Evolutionary conservation across 2,113 vertebrate species (phyloP).

Genomic region (Python bivittatus): DNA sequence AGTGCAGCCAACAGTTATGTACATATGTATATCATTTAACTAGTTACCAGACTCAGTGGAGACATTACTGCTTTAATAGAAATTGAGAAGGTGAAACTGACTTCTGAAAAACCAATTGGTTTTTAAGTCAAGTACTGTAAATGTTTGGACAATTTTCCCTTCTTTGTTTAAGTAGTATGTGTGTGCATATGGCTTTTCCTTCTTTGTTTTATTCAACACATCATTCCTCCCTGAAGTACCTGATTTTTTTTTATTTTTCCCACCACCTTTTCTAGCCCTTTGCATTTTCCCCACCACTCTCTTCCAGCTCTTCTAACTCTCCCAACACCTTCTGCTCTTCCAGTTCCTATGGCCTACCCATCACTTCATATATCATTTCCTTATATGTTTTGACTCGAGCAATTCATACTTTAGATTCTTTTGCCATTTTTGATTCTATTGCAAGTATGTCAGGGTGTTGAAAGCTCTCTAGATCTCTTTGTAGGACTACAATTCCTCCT

Average conservation of each 20-base stretch:
- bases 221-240: not conserved
- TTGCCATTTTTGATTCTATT: not conserved
- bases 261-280: not conserved
- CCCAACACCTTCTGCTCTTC: not conserved
- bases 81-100: not conserved
- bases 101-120: not conserved
- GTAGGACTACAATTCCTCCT: not conserved
- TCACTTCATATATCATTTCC: not conserved
- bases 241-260: not conserved
- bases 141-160: not conserved
- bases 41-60: rapidly evolving
- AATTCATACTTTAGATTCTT: not conserved
- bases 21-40: not conserved
- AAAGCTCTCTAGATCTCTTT: not conserved
- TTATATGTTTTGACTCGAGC: not conserved
- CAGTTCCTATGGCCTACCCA: not conserved
- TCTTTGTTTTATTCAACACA: not conserved
- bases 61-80: not conserved
- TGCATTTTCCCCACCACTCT: not conserved
- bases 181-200: not conserved
- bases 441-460: not conserved
- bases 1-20: not conserved
- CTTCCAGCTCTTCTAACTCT: not conserved
- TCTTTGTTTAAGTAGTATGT: not conserved
- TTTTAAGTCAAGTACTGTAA: not conserved